phyloP scores from a whole-genome alignment of 2,888 invertebrate genomes.

The Drosophila anomelani region DNA sequence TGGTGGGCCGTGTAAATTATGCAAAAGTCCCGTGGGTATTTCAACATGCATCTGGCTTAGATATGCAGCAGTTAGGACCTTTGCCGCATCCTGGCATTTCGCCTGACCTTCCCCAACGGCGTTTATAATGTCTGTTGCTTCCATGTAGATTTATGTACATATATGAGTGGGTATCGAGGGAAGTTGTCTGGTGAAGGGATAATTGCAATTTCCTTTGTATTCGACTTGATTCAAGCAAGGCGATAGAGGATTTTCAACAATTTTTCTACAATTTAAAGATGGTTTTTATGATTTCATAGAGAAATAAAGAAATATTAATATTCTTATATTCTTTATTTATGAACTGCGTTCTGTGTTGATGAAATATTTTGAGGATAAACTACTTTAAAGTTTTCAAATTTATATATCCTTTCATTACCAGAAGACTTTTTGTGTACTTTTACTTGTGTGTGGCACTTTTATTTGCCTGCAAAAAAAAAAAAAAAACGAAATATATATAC shows the following conservation, averaged over 20 bases:
- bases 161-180: neutral
- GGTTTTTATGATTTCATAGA: no score
- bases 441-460: conserved; percentile 48
- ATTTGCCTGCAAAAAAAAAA: conserved; percentile 73
- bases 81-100: conserved; percentile 13
- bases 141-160: conserved; percentile 16
- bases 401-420: conserved; percentile 18
- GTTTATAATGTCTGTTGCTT: conserved; percentile 42
- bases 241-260: neutral
- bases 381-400: neutral
- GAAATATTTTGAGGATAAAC: neutral
- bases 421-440: conserved; percentile 3
- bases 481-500: conserved; percentile 72
- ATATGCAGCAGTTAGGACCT: conserved; percentile 17
- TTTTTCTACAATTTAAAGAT: neutral
- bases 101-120: conserved; percentile 68
- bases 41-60: conserved; percentile 24
- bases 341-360: neutral
- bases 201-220: conserved; percentile 52
- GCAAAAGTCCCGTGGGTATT: conserved; percentile 37
- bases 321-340: no score
- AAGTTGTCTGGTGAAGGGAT: conserved; percentile 51
- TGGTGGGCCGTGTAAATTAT: conserved; percentile 58
- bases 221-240: conserved; percentile 24
- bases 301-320: no score